phyloP scores from a whole-genome alignment of 2,113 vertebrate species.

The Mormoops blainvillei region DNA sequence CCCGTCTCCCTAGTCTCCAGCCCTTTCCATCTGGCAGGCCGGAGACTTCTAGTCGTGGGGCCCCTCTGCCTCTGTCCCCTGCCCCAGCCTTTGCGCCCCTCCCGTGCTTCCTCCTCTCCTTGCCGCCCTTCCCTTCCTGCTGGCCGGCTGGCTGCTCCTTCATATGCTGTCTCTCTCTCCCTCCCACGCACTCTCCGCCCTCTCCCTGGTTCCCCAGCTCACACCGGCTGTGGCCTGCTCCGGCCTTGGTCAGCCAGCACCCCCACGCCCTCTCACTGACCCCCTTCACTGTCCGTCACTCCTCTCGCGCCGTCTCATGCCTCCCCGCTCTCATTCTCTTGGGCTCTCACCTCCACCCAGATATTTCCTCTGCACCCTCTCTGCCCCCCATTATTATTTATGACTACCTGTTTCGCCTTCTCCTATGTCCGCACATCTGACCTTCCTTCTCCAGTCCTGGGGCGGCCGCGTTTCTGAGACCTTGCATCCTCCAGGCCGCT shows the following conservation, averaged over 20 bases:
- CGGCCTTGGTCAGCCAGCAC: neutral
- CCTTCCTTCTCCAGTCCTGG: neutral
- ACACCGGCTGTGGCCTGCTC: slow-evolving; percentile 40
- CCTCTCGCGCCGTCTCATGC: neutral
- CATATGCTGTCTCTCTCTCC: slow-evolving; percentile 67
- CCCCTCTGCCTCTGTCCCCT: slow-evolving; percentile 17
- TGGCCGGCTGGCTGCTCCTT: slow-evolving; percentile 48
- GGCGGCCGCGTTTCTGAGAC: neutral
- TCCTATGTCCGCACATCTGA: neutral
- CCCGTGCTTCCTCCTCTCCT: neutral
- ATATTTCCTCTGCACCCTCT: neutral
- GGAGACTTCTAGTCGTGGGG: slow-evolving; percentile 57
- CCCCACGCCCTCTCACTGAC: neutral
- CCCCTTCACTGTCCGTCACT: neutral
- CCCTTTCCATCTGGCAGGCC: slow-evolving; percentile 72
- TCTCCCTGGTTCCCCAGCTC: slow-evolving; percentile 56
- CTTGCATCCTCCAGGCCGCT: neutral
- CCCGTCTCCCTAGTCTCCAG: slow-evolving; percentile 59
- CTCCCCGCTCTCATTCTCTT: neutral
- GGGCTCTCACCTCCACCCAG: neutral
- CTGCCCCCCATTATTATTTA: neutral
- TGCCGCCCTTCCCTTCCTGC: neutral
- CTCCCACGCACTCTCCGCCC: slow-evolving; percentile 62
- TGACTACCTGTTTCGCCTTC: slow-evolving; percentile 1
- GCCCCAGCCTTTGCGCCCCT: neutral